These are phyloP conservation scores for Elachura formosa DNA, from an alignment of 2,113 vertebrate genomes.

Conservation along the genomic window DNA sequence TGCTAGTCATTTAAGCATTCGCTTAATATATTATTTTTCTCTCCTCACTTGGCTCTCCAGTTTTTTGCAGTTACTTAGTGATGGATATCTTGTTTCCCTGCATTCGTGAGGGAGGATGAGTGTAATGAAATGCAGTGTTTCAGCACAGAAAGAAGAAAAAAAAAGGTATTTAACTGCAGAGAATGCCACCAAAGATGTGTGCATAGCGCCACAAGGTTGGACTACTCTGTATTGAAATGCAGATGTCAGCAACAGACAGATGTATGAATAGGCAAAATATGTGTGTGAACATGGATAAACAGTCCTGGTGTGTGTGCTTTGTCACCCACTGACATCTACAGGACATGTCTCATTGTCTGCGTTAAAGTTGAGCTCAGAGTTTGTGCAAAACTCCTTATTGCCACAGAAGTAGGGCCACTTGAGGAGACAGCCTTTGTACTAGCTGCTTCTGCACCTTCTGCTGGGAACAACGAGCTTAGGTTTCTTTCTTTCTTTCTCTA, in stretches of 20 bases:
- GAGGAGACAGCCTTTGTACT: not conserved
- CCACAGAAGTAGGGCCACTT: not conserved
- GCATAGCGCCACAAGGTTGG: not conserved
- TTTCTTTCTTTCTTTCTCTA: not conserved
- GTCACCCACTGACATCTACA: no score
- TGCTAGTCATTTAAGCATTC: not conserved
- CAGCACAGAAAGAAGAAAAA: not conserved
- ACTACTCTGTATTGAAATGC: not conserved
- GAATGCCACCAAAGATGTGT: not conserved
- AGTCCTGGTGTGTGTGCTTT: not conserved
- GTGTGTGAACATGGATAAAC: fast-evolving
- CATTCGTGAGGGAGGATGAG: not conserved
- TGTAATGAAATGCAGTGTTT: not conserved
- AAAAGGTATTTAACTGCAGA: not conserved
- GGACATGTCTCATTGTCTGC: not conserved
- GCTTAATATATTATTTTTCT: not conserved
- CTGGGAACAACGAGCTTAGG: not conserved
- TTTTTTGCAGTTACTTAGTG: not conserved
- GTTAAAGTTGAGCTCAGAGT: not conserved
- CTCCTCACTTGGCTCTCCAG: not conserved
- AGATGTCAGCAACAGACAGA: not conserved
- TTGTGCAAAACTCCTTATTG: not conserved
- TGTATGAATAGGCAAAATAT: not conserved
- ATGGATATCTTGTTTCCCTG: not conserved
- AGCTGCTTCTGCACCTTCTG: not conserved